A percentile compares a stretch with the other conserved stretches of the same genome.
Evolutionary conservation across 2,888 invertebrate genomes (phyloP).

Genomic region (Globia sparganii): DNA sequence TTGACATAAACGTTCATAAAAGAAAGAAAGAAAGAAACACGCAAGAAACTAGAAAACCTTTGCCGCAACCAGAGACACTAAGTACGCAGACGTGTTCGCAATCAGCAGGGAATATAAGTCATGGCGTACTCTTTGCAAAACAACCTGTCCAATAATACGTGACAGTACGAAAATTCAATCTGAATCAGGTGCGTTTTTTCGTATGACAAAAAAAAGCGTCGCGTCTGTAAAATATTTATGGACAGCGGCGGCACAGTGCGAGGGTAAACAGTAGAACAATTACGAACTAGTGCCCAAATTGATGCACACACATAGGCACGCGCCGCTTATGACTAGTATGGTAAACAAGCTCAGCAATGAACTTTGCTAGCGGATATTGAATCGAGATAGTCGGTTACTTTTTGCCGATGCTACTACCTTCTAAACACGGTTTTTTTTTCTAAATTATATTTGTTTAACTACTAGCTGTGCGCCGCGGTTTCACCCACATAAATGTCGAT

Average conservation of each 20-base stretch:
- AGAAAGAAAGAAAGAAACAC: slow-evolving; percentile 15
- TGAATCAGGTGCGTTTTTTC: slow-evolving; percentile 37
- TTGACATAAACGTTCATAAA: slow-evolving; percentile 30
- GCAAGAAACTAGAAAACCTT: slow-evolving; percentile 21
- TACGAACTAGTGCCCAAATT: not conserved
- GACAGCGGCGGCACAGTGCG: slow-evolving; percentile 4
- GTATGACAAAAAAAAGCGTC: slow-evolving; percentile 22
- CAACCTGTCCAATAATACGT: slow-evolving; percentile 28
- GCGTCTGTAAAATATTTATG: slow-evolving; percentile 44
- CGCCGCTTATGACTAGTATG: too few relatives aligned
- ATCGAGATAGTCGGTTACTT: not conserved
- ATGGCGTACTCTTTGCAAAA: slow-evolving; percentile 20
- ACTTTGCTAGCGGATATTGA: not conserved
- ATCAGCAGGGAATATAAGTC: slow-evolving; percentile 38
- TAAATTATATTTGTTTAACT: not conserved
- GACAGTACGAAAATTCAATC: slow-evolving; percentile 39
- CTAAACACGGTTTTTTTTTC: not conserved
- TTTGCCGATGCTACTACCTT: not conserved
- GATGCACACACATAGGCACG: not conserved
- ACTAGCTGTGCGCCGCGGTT: too few relatives aligned
- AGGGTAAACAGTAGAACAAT: slow-evolving; percentile 2
- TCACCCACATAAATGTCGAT: too few relatives aligned
- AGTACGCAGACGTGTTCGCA: slow-evolving; percentile 50
- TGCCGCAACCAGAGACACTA: slow-evolving; percentile 37
- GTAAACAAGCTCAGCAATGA: not conserved